Conservation (phyloP, 2,113 vertebrate species). For the Parotia lawesii region DNA sequence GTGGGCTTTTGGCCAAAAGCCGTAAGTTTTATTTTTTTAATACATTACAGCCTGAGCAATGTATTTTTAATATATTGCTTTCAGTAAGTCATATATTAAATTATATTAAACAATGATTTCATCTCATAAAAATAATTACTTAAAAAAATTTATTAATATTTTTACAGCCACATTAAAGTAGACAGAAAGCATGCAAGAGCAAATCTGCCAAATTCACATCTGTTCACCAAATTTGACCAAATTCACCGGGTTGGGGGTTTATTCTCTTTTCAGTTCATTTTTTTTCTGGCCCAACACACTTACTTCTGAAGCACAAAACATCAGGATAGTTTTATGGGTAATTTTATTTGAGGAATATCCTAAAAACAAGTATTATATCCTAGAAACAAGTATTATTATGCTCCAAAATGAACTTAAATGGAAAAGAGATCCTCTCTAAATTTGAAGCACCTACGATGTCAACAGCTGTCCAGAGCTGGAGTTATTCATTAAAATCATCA, state of each 20-base stretch:
- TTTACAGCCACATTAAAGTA: not conserved
- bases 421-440: not conserved
- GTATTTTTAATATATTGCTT: not conserved
- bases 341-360: not conserved
- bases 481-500: not conserved
- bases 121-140: not conserved
- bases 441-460: not conserved
- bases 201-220: not conserved
- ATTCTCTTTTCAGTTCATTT: not conserved
- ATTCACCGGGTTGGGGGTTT: not conserved
- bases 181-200: not conserved
- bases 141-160: accelerated
- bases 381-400: not conserved
- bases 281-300: not conserved
- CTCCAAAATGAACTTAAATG: not conserved
- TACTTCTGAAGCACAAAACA: not conserved
- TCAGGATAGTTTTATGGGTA: not conserved
- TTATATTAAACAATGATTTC: not conserved
- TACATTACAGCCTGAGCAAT: not conserved
- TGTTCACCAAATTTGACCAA: not conserved
- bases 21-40: not conserved
- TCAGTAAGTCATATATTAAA: not conserved
- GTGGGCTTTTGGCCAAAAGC: not conserved
- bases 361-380: not conserved
- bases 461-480: not conserved